These are phyloP conservation scores for Sussaba pulchella DNA, from an alignment of 2,888 invertebrate species.

Conservation along the genomic window DNA sequence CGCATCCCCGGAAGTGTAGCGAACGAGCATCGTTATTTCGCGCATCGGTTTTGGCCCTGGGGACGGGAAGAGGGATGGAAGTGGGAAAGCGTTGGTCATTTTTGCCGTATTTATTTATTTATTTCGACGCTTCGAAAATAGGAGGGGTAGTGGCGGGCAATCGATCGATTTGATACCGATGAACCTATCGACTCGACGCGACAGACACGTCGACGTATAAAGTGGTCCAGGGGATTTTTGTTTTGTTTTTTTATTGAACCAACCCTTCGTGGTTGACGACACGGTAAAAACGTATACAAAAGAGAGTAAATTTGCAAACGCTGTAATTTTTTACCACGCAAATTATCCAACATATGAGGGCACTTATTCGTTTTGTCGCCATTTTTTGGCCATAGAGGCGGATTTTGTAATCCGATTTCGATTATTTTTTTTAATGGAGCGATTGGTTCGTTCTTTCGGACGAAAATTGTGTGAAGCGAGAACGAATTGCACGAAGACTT, in stretches of 20 bases:
- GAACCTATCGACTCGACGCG: constrained; percentile 59
- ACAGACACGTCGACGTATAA: constrained; percentile 59
- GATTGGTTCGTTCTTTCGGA: too few relatives aligned
- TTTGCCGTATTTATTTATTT: constrained; percentile 65
- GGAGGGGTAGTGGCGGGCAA: constrained; percentile 35
- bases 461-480: too few relatives aligned
- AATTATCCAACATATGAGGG: background rate
- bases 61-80: constrained; percentile 31
- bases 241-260: constrained; percentile 34
- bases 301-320: background rate
- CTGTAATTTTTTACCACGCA: background rate
- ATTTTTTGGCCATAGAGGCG: background rate
- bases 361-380: background rate
- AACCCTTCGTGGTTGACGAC: constrained; percentile 18
- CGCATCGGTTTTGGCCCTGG: constrained; percentile 56
- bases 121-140: constrained; percentile 57
- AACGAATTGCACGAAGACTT: too few relatives aligned
- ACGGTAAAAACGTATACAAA: constrained; percentile 22
- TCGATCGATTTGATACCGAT: constrained; percentile 63
- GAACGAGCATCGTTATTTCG: constrained; percentile 67
- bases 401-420: background rate
- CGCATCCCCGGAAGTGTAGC: constrained; percentile 63
- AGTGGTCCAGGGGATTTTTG: constrained; percentile 45
- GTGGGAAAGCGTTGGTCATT: constrained; percentile 62
- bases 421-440: too few relatives aligned